A percentile compares a stretch with the other conserved stretches of the same genome.
These are phyloP conservation scores for Urocolius indicus DNA, from an alignment of 2,113 vertebrate species.

Conservation along the genomic window DNA sequence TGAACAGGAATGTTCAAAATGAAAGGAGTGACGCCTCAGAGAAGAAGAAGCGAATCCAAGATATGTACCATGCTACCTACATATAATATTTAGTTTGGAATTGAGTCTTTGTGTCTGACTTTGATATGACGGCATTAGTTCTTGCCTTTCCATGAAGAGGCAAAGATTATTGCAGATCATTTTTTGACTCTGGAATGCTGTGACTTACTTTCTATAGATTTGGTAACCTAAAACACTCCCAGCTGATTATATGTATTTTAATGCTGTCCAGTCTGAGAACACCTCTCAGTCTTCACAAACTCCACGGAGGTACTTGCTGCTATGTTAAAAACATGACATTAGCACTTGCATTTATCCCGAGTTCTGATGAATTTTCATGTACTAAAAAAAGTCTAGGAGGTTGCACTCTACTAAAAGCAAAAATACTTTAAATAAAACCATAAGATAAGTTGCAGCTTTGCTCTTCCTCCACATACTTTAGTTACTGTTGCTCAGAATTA, in stretches of 20 bases:
- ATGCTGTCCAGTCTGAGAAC: not conserved
- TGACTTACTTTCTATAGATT: not conserved
- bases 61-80: not conserved
- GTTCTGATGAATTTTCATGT: not conserved
- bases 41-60: not conserved
- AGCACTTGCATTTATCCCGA: not conserved
- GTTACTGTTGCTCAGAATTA: not conserved
- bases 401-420: not conserved
- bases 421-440: not conserved
- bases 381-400: not conserved
- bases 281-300: not conserved
- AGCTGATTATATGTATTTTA: not conserved
- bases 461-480: not conserved
- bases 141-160: not conserved
- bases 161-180: not conserved
- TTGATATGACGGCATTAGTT: not conserved
- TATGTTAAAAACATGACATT: not conserved
- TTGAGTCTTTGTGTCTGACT: not conserved
- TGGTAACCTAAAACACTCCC: not conserved
- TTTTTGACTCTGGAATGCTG: not conserved
- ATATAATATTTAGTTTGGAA: not conserved
- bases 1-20: not conserved
- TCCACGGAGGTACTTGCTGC: not conserved
- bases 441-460: not conserved
- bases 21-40: not conserved